A percentile compares a stretch with the other conserved stretches of the same genome.
Evolutionary conservation across 2,797 vertebrate species (phyloP).

Genomic region (Diplodus puntazzo): DNA sequence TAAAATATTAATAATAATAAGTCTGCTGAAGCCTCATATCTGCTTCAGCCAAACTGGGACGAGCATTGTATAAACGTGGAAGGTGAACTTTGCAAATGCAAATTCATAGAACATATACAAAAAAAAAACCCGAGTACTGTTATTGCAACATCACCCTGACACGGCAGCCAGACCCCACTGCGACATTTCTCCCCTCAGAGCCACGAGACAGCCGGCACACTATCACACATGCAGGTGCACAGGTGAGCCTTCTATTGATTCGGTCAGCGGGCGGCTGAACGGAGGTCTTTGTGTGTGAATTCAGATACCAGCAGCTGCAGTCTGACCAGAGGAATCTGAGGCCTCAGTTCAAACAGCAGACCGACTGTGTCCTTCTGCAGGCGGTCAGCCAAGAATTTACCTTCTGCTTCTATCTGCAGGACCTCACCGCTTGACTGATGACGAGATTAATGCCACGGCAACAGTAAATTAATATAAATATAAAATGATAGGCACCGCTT

Average conservation of each 20-base stretch:
- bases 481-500: not conserved
- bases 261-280: not conserved
- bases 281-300: not conserved
- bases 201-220: not conserved
- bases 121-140: not conserved
- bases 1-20: too few relatives aligned
- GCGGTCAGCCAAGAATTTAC: not conserved
- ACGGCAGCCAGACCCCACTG: not conserved
- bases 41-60: not conserved
- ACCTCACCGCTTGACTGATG: not conserved
- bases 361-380: constrained; percentile 24
- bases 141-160: too few relatives aligned
- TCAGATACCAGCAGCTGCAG: constrained; percentile 15
- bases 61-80: too few relatives aligned
- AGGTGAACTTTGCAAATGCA: not conserved
- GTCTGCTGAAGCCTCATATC: not conserved
- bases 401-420: constrained; percentile 5
- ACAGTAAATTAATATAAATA: not conserved
- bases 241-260: constrained; percentile 8
- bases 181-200: not conserved
- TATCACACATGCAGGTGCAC: constrained; percentile 27
- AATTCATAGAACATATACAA: not conserved
- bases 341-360: constrained; percentile 16
- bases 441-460: not conserved
- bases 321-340: constrained; percentile 14